Percentiles rank a stretch among this genome's conserved stretches.
phyloP scores from a whole-genome alignment of 2,113 vertebrate genomes.

The Catharus fuscescens region DNA sequence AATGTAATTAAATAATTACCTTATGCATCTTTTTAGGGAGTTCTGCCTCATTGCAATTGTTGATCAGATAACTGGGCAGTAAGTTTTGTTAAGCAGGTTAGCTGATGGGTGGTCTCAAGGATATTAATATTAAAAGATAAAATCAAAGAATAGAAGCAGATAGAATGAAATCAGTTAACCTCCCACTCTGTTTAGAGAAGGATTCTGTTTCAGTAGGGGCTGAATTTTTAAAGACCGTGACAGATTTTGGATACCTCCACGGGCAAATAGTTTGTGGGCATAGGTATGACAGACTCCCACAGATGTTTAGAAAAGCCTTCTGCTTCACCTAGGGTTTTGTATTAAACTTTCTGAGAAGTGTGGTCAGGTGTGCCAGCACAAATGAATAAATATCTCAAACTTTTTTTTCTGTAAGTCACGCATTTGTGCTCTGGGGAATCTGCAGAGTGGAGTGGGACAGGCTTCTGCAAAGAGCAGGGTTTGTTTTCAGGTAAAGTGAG shows the following conservation, averaged over 20 bases:
- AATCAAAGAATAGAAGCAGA: constrained; percentile 79
- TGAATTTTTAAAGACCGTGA: constrained; percentile 34
- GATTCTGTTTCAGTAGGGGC: constrained; percentile 68
- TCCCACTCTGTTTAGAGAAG: constrained; percentile 74
- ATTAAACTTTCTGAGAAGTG: constrained; percentile 5
- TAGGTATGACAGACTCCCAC: constrained; percentile 15
- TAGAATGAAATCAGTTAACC: constrained; percentile 65
- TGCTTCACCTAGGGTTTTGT: constrained; percentile 51
- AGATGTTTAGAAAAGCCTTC: constrained; percentile 53
- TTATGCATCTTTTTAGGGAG: constrained; percentile 72
- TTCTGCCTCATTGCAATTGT: constrained; percentile 76
- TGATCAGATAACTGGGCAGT: constrained; percentile 83
- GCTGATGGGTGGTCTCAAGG: constrained; percentile 91
- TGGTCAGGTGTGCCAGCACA: constrained; percentile 21
- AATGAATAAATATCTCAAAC: background rate
- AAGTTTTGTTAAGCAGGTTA: constrained; percentile 83
- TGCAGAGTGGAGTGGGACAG: background rate
- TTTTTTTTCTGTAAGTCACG: background rate
- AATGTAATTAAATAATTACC: constrained; percentile 42
- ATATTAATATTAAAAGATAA: constrained; percentile 89
- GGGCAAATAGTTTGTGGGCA: constrained; percentile 43
- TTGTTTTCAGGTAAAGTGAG: background rate
- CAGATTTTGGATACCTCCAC: constrained; percentile 58
- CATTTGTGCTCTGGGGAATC: background rate
- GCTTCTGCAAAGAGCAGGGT: background rate